A percentile compares a stretch with the other conserved stretches of the same genome.
Evolutionary conservation across 92 coral and sea anemone species (phyloP).

Genomic region (Heliopora coerulea): DNA sequence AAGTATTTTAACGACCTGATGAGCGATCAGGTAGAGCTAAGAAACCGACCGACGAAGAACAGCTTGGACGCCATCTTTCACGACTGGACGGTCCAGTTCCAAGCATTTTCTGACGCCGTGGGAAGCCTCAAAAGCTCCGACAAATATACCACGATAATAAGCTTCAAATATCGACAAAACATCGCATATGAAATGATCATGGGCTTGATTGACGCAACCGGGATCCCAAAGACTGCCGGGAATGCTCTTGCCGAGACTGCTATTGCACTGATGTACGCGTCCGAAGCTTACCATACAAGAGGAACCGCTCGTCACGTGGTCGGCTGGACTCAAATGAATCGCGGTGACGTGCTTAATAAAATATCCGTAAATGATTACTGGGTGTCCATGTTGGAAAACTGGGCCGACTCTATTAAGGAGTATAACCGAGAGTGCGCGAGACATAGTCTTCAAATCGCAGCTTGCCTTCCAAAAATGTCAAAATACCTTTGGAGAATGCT

Average conservation of each 20-base stretch:
- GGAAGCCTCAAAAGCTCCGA: not conserved
- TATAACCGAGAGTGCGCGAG: slow-evolving; percentile 44
- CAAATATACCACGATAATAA: not conserved
- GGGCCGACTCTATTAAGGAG: slow-evolving; percentile 75
- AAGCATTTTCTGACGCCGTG: not conserved
- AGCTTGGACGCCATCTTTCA: not conserved
- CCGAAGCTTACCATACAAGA: slow-evolving; percentile 69
- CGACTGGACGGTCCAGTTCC: not conserved
- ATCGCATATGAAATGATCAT: slow-evolving; percentile 1
- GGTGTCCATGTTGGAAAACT: slow-evolving; percentile 84
- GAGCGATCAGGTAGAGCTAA: slow-evolving; percentile 17
- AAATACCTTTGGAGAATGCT: slow-evolving; percentile 67
- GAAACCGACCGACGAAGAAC: not conserved
- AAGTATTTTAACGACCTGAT: slow-evolving; percentile 44
- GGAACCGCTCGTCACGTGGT: slow-evolving; percentile 77
- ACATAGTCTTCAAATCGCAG: not conserved
- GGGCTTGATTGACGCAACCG: slow-evolving; percentile 1
- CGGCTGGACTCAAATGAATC: slow-evolving; percentile 39
- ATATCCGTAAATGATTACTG: slow-evolving; percentile 55
- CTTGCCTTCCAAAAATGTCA: slow-evolving; percentile 71
- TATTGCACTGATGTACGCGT: slow-evolving; percentile 13
- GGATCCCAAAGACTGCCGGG: not conserved
- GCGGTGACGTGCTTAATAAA: too few species aligned
- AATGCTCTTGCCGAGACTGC: slow-evolving; percentile 1
- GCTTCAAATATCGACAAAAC: not conserved